These are phyloP conservation scores for Varanus salvator DNA, from an alignment of 2,113 vertebrate species.

Conservation along the genomic window DNA sequence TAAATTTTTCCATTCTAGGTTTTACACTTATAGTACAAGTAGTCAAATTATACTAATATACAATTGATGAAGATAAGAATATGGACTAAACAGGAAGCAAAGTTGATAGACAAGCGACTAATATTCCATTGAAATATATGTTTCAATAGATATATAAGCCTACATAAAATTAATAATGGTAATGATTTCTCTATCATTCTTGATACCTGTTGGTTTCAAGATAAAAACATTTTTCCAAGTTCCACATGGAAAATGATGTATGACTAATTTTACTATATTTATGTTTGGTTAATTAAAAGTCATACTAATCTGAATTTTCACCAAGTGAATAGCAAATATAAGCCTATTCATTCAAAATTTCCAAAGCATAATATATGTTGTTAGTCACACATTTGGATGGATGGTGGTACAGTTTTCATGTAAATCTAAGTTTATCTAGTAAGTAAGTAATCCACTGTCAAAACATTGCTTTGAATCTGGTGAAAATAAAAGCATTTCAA, in stretches of 20 bases:
- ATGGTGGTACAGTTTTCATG: not conserved
- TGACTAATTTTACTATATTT: not conserved
- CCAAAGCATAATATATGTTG: not conserved
- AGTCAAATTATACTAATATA: not conserved
- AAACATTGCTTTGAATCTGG: not conserved
- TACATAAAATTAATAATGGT: not conserved
- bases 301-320: not conserved
- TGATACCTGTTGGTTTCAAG: not conserved
- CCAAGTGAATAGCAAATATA: not conserved
- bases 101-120: not conserved
- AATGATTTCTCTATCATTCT: not conserved
- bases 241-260: not conserved
- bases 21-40: not conserved
- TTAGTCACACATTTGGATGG: not conserved
- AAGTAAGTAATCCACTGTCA: not conserved
- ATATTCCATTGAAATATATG: too few relatives aligned
- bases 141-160: not conserved
- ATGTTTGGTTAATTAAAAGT: not conserved
- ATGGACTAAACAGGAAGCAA: too few relatives aligned
- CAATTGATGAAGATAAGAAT: too few relatives aligned
- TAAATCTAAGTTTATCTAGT: not conserved
- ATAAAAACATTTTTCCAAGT: not conserved
- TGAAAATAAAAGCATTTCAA: not conserved
- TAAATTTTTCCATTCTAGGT: not conserved
- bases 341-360: not conserved